phyloP scores from a whole-genome alignment of 2,797 vertebrate species.

The Prionace glauca region DNA sequence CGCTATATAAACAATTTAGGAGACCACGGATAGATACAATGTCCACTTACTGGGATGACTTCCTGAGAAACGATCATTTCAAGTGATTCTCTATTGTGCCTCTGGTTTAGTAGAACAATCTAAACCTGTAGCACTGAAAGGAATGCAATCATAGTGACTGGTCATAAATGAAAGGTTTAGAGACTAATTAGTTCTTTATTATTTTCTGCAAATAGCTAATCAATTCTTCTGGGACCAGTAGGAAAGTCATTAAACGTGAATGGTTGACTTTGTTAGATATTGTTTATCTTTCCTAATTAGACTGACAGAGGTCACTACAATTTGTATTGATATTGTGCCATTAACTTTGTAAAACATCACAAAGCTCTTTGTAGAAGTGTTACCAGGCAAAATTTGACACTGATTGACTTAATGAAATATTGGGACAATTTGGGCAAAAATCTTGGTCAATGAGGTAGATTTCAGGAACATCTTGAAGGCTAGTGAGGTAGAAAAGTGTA shows the following conservation, averaged over 20 bases:
- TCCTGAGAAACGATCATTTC: not conserved
- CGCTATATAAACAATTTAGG: not conserved
- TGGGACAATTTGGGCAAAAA: not conserved
- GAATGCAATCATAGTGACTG: not conserved
- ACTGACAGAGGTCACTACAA: not conserved
- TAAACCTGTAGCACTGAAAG: not conserved
- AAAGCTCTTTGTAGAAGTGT: not conserved
- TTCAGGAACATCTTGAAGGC: not conserved
- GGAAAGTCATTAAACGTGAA: not conserved
- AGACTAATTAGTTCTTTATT: not conserved
- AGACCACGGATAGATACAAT: not conserved
- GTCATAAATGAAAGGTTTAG: not conserved
- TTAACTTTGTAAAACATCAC: not conserved
- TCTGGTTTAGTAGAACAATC: too few species aligned
- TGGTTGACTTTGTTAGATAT: not conserved
- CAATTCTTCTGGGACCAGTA: not conserved
- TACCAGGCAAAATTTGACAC: not conserved
- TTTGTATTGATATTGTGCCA: not conserved
- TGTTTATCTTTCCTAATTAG: not conserved
- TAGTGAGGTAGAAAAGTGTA: not conserved
- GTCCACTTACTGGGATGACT: not conserved
- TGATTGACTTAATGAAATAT: not conserved
- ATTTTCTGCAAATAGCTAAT: not conserved
- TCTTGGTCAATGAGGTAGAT: not conserved
- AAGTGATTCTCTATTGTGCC: not conserved